A percentile compares a stretch with the other conserved stretches of the same genome.
Conservation (phyloP, 2,113 vertebrate species). For the Asarcornis scutulata region DNA sequence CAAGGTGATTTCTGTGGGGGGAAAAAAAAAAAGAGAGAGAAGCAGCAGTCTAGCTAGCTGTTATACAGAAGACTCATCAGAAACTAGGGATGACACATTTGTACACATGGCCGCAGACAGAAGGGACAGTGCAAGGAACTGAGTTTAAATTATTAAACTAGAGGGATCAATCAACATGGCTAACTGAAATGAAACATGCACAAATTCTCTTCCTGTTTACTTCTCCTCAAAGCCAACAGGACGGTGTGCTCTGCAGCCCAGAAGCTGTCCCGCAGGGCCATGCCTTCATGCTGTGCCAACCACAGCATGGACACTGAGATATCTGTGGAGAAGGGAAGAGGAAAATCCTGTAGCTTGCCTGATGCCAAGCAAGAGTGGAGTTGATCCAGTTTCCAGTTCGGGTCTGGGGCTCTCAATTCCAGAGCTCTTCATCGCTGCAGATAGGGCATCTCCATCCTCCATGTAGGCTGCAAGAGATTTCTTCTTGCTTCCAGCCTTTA, state of each 20-base stretch:
- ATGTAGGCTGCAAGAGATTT: neutral
- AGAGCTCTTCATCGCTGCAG: neutral
- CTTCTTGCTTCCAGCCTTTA: neutral
- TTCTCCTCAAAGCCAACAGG: neutral
- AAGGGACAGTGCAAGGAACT: neutral
- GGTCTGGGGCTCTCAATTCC: neutral
- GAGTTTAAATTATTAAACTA: neutral
- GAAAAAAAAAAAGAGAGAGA: neutral
- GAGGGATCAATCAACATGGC: neutral
- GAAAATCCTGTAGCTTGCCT: neutral
- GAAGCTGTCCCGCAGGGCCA: neutral
- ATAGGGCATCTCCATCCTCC: neutral
- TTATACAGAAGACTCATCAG: neutral
- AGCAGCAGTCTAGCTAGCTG: neutral
- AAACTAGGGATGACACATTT: neutral
- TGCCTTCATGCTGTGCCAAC: conserved; percentile 8
- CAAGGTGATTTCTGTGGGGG: neutral
- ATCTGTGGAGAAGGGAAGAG: neutral
- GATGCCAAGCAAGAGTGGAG: neutral
- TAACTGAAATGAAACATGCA: neutral
- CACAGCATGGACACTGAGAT: neutral
- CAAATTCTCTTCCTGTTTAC: neutral
- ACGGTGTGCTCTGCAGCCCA: neutral
- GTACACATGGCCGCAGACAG: neutral
- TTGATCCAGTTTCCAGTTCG: neutral